phyloP scores from a whole-genome alignment of 1,140 invertebrate genomes.

The Centruroides vittatus region DNA sequence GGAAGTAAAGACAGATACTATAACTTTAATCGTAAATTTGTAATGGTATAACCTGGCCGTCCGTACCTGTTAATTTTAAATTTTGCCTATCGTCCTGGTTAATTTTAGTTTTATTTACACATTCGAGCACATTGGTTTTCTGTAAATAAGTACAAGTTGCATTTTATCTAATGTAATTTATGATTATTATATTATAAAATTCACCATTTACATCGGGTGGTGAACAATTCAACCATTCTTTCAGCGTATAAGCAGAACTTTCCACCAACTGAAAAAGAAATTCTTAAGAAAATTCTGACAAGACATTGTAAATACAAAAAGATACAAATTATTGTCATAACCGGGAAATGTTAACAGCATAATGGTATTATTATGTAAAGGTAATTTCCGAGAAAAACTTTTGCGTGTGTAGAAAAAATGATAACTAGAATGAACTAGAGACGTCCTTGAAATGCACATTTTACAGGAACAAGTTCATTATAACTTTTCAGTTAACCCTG shows the following conservation, averaged over 20 bases:
- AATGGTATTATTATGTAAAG: too few relatives aligned
- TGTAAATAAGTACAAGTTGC: not conserved
- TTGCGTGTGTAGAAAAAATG: too few relatives aligned
- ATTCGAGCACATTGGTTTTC: slow-evolving; percentile 8
- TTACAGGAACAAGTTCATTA: too few relatives aligned
- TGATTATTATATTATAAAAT: not conserved
- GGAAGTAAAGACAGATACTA: slow-evolving; percentile 9
- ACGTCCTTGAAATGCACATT: too few relatives aligned
- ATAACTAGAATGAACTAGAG: too few relatives aligned
- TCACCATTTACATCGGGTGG: slow-evolving; percentile 15
- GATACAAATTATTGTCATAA: too few relatives aligned
- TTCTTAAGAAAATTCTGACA: slow-evolving; percentile 58
- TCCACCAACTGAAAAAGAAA: slow-evolving; percentile 26
- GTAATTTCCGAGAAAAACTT: too few relatives aligned
- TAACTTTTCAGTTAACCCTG: too few relatives aligned
- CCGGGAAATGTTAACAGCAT: too few relatives aligned
- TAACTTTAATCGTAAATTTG: not conserved
- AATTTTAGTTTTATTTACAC: slow-evolving; percentile 19
- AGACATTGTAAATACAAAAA: slow-evolving; percentile 28
- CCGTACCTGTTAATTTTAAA: slow-evolving; percentile 35
- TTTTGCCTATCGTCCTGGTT: slow-evolving; percentile 32
- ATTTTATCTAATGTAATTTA: too few relatives aligned
- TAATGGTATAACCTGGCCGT: not conserved
- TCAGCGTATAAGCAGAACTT: not conserved
- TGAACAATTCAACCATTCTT: not conserved